Base-by-base conservation (phyloP, 1,140 invertebrate genomes). In the Holcopasites calliopsidis region DNA sequence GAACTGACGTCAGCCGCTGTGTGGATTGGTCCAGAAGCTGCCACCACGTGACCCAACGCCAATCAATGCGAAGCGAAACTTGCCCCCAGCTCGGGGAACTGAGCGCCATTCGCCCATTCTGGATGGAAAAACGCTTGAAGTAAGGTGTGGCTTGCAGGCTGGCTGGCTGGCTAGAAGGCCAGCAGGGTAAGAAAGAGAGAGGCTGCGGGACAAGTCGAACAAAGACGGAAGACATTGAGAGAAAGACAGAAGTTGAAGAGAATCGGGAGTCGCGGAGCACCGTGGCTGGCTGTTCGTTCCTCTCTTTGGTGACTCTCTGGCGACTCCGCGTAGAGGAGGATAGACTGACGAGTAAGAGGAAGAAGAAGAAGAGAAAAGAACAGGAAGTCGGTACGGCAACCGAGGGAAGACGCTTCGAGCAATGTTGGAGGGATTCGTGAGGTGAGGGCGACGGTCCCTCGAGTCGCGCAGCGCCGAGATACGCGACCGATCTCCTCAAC, bases 1-100 rank as follows among this genome's bases (percentile, higher is more conserved):
- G 92, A 91, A 92, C 88, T 92, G 92, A 92, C 92, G 92, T 92
- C 89, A 89, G 89, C 70, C 73, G 7, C 35, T 7, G 6, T 35
- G 8, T 4, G 68, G 69, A 92, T 92, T 92, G 91, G 92, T 55
- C 68, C 23, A 18, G 1, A 13, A 26, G 13, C 31, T 1, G 16
- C 44, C 3, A 84, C 80, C 91, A 91, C 90, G 91, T 92, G 91
- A 92, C 72, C 83, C 28, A 11, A 13, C n/a, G 28, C 91, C 88
- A 91, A 92, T 87, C 82, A 60, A 49, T 70, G 66, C 54, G 31
- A 33, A 21, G 52, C 50, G 33, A 13, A 55, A 8, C 47, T 76
- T 62, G 70, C 87, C 80, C 81, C 81, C 80, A 77, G 52, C 44
- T 78, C 77, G 73, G 76, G 78, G 82, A 60, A 65, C 72, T 54